Conservation (phyloP, 1,140 invertebrate species). For the Drosophila santomea region DNA sequence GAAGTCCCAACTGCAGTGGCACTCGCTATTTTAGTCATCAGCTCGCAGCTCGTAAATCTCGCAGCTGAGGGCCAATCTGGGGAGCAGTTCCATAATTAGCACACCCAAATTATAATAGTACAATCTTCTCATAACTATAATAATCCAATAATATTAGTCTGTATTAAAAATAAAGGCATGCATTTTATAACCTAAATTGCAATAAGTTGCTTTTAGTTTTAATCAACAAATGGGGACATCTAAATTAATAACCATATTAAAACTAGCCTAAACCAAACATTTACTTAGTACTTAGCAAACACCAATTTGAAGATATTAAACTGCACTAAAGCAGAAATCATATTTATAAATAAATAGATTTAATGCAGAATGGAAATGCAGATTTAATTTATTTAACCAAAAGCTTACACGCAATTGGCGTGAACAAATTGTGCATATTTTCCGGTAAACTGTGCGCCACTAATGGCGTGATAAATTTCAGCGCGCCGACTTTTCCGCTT, state of each 20-base stretch:
- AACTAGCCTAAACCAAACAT: no score
- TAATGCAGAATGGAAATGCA: not conserved
- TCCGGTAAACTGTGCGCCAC: not conserved
- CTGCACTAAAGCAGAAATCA: no score
- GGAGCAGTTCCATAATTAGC: not conserved
- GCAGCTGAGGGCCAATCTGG: conserved; percentile 2
- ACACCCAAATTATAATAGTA: not conserved
- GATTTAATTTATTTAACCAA: not conserved
- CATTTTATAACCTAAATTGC: no score
- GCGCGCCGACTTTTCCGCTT: conserved; percentile 3
- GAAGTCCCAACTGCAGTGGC: conserved; percentile 45
- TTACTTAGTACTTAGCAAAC: no score
- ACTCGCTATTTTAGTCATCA: conserved; percentile 10
- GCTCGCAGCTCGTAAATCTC: conserved; percentile 6
- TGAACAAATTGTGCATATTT: conserved; percentile 10
- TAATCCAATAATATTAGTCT: no score
- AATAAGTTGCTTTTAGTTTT: no score
- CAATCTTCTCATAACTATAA: no score
- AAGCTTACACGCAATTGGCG: conserved; percentile 1
- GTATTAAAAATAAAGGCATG: no score
- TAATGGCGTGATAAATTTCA: conserved; percentile 31
- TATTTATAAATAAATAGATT: not conserved
- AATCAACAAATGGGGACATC: no score
- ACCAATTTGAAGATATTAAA: not conserved
- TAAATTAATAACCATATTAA: no score